Evolutionary conservation across 2,797 vertebrate species (phyloP).

Genomic region (Gila robusta): DNA sequence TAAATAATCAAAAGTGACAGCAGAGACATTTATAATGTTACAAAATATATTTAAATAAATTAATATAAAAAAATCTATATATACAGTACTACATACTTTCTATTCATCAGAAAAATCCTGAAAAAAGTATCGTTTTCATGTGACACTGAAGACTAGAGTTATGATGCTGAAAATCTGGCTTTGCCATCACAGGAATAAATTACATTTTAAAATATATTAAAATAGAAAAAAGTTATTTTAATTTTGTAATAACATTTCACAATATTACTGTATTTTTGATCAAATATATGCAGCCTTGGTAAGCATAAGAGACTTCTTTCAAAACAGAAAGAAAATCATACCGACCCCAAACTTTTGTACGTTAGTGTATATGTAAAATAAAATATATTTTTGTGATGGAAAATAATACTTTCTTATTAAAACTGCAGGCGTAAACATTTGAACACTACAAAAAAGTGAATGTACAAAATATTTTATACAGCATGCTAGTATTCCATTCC

Average conservation of each 20-base stretch:
- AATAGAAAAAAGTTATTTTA: too few species aligned
- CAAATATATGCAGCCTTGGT: not conserved
- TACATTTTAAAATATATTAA: not conserved
- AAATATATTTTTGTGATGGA: not conserved
- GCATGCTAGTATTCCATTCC: not conserved
- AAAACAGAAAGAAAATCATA: not conserved
- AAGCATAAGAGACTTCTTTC: not conserved
- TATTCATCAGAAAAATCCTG: not conserved
- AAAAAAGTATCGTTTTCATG: not conserved
- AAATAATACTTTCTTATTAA: not conserved
- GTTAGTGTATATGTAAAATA: not conserved
- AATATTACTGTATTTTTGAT: too few species aligned
- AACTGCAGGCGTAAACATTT: not conserved
- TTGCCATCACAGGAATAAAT: not conserved
- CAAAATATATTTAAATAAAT: not conserved
- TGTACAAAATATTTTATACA: not conserved
- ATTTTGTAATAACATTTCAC: too few species aligned
- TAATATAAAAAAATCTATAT: not conserved
- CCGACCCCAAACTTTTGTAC: not conserved
- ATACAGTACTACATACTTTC: not conserved
- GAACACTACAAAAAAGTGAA: not conserved
- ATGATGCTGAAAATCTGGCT: not conserved
- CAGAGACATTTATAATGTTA: not conserved
- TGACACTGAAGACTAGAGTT: not conserved
- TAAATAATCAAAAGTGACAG: not conserved